These are phyloP conservation scores for Meliscaeva auricollis DNA, from an alignment of 2,888 invertebrate genomes.

Conservation along the genomic window DNA sequence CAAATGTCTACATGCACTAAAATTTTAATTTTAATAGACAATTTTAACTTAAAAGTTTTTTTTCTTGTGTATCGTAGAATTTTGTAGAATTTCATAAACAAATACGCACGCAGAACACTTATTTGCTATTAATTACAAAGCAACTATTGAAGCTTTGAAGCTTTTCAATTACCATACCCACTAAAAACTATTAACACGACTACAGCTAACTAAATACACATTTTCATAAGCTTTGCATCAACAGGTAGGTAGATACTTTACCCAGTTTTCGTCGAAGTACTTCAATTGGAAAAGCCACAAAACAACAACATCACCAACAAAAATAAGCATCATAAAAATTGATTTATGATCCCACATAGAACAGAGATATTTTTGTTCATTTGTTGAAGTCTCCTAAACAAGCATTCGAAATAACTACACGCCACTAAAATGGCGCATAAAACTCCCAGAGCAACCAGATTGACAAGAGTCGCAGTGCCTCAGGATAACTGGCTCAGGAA, in stretches of 20 bases:
- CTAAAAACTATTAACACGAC: no score
- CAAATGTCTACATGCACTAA: no score
- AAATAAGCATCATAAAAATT: slow-evolving; percentile 13
- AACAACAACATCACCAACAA: neutral
- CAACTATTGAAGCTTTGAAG: no score
- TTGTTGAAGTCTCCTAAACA: slow-evolving; percentile 18
- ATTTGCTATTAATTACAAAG: no score
- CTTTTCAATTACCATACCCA: no score
- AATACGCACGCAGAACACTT: no score
- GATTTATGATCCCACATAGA: slow-evolving; percentile 44
- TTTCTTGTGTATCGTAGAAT: no score
- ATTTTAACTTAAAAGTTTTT: no score
- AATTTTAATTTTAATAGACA: no score
- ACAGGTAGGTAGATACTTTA: neutral
- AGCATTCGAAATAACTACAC: slow-evolving; percentile 44
- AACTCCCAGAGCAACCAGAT: slow-evolving; percentile 57
- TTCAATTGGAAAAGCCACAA: slow-evolving; percentile 20
- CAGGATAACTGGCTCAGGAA: slow-evolving; percentile 65
- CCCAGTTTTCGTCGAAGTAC: neutral
- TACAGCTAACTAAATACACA: no score
- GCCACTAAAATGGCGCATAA: slow-evolving; percentile 33
- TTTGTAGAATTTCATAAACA: no score
- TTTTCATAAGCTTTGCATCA: no score
- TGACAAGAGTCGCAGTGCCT: slow-evolving; percentile 37
- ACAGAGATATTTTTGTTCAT: slow-evolving; percentile 42